A percentile compares a stretch with the other conserved stretches of the same genome.
Evolutionary conservation across 2,113 vertebrate genomes (phyloP).

Genomic region (Uria lomvia): DNA sequence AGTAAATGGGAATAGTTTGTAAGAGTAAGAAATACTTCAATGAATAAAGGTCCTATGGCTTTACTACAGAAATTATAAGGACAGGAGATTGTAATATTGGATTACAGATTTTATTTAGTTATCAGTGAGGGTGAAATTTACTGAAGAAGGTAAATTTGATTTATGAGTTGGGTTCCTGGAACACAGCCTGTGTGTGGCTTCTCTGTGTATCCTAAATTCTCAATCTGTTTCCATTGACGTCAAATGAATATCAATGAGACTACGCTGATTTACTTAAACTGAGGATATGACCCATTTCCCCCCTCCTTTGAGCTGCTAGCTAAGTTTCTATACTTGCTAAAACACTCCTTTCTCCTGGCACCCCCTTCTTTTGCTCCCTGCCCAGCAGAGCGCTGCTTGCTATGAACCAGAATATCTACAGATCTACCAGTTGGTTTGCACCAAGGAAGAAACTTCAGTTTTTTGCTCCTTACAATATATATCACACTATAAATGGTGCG

Average conservation of each 20-base stretch:
- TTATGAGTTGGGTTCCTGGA: neutral
- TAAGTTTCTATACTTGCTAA: neutral
- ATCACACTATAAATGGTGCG: neutral
- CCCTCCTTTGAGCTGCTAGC: neutral
- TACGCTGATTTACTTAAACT: neutral
- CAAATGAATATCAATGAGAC: neutral
- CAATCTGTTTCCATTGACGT: neutral
- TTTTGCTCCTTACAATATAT: neutral
- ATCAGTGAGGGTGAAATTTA: neutral
- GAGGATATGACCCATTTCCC: neutral
- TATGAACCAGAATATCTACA: neutral
- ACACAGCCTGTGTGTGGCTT: neutral
- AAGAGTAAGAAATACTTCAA: neutral
- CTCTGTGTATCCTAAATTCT: neutral
- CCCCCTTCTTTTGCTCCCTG: neutral
- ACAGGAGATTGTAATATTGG: neutral
- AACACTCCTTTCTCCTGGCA: neutral
- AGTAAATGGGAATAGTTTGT: neutral
- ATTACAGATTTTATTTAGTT: neutral
- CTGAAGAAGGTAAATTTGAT: neutral
- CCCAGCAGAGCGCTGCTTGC: neutral
- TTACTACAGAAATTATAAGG: neutral
- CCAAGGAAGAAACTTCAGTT: neutral
- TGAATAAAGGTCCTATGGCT: neutral
- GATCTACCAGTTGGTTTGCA: constrained; percentile 27